These are phyloP conservation scores for Caenorhabditis uteleia DNA, from an alignment of 2,888 invertebrate genomes.

Conservation along the genomic window DNA sequence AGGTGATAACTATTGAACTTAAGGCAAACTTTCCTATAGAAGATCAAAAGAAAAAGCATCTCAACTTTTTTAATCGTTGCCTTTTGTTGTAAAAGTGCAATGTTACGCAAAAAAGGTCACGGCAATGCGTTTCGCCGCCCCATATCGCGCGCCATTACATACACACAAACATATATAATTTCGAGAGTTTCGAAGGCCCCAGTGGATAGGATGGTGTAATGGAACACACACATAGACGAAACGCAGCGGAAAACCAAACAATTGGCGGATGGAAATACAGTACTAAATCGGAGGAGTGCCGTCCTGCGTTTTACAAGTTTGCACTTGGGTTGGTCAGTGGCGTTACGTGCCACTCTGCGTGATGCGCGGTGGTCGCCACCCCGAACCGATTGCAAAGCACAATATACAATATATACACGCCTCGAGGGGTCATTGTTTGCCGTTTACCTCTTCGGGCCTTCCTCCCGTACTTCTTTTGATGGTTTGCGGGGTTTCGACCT, in stretches of 20 bases:
- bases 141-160: neutral
- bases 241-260: neutral
- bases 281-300: neutral
- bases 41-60: no score
- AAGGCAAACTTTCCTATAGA: no score
- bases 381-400: neutral
- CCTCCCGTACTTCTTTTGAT: conserved; percentile 36
- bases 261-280: neutral
- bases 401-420: conserved; percentile 24
- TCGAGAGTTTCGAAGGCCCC: neutral
- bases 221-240: neutral
- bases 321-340: conserved; percentile 44
- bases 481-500: no score
- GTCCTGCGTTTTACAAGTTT: conserved; percentile 27
- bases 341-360: conserved; percentile 45
- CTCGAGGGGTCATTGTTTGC: conserved; percentile 47
- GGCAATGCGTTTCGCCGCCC: no score
- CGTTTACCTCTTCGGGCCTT: conserved; percentile 37
- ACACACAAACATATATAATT: neutral
- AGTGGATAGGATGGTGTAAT: neutral
- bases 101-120: no score
- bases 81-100: no score
- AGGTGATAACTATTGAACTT: no score
- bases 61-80: no score
- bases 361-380: conserved; percentile 24